Base-by-base conservation (phyloP, 2,888 invertebrate genomes). In the Polietes domitor region DNA sequence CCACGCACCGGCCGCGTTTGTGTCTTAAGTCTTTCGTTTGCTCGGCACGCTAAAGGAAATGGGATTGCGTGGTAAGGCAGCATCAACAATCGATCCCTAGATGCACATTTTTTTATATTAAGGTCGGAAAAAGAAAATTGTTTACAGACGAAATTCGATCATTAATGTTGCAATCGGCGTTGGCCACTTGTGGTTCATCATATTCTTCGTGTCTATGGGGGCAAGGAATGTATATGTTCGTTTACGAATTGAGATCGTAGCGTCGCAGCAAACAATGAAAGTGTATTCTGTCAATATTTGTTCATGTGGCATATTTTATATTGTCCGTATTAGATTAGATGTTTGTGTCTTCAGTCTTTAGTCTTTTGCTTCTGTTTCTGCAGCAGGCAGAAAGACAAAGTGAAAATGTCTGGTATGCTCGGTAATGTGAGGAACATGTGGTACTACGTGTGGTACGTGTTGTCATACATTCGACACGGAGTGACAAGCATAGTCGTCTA, bases 251-350 rank as follows among this genome's bases (percentile, higher is more conserved):
- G 37, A 65, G 41, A 41, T 41, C 65, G n/a, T 65, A 17, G 9
- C 17, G 12, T 24, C 41, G 17, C 41, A 2, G 7, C n/a, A n/a
- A 17, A 17, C 32, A 63, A 28, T 17, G 63, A 68, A 68, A 68
- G 68, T 68, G 68, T 68, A 43, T 68, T 68, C 24, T 43, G 43
- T 68, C 43, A 68, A 68, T 68, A 68, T 68, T 68, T 68, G 37
- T 68, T 21, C 68, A 68, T 68, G 37, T 68, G 12, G 65, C 61
- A 26, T 58, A 24, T 24, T 58, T 12, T 26, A n/a, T 26, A 26
- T 26, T 26, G 24, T 26, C 58, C n/a, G n/a, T 4, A 61, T 61
- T n/a, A 4, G 61, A 28, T 61, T 28, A 5, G 4, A 28, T 12
- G 26, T 28, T 28, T 28, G 26, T 61, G 26, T 28, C 61, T 61